phyloP scores from a whole-genome alignment of 2,888 invertebrate species.

The Reticulitermes lucifugus region DNA sequence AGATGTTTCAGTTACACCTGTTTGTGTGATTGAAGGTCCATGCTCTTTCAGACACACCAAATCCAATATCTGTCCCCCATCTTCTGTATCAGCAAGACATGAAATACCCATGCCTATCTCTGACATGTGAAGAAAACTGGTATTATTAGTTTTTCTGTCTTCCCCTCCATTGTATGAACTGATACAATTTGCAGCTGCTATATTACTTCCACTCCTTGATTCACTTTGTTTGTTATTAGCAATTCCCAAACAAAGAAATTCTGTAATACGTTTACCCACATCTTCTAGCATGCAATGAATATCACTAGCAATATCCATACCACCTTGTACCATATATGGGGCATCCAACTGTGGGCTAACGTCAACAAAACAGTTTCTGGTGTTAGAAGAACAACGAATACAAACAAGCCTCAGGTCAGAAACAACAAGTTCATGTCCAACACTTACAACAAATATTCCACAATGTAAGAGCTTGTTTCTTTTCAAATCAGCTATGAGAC shows the following conservation, averaged over 20 bases:
- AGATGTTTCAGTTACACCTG: neutral
- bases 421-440: slow-evolving; percentile 40
- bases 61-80: too few species aligned
- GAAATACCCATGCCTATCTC: too few species aligned
- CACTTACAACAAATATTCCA: slow-evolving; percentile 52
- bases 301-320: neutral
- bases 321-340: slow-evolving; percentile 43
- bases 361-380: slow-evolving; percentile 51
- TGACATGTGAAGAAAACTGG: too few species aligned
- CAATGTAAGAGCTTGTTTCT: slow-evolving; percentile 50
- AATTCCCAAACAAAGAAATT: slow-evolving; percentile 7
- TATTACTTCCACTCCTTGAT: neutral
- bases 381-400: neutral
- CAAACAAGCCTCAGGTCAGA: slow-evolving; percentile 28
- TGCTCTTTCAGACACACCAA: neutral
- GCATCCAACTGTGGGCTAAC: slow-evolving; percentile 50
- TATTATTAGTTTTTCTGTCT: too few species aligned
- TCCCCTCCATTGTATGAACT: too few species aligned
- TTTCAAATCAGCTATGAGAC: slow-evolving; percentile 54
- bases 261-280: neutral
- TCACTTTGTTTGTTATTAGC: neutral
- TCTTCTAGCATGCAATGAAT: slow-evolving; percentile 25
- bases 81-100: too few species aligned
- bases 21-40: neutral
- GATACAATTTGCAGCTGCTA: too few species aligned